Evolutionary conservation across 2,888 invertebrate genomes (phyloP), one percentile per base, ranked within the genome.

Genomic region (Leucophenga montana): DNA sequence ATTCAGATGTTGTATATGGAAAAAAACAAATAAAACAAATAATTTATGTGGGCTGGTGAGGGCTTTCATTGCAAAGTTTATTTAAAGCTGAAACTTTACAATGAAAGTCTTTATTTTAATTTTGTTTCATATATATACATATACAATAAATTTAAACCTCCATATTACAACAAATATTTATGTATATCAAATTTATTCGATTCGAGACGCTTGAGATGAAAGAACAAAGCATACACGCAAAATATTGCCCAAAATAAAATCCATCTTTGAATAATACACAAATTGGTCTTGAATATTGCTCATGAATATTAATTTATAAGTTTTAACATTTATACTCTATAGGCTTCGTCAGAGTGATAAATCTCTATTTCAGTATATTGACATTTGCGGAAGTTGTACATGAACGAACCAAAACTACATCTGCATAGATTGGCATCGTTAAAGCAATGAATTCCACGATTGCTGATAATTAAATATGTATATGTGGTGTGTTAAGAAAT

Each of bases 21-120:
- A 66, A 61, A 59, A 53, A 66, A 68, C 71, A 33, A 16, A 68
- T n/a, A n/a, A n/a, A 71, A 56, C 50, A 71, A 70, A n/a, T 62
- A 75, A 59, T 59, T 64, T 66, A 56, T 71, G 66, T 76, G 86
- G 86, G 86, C 86, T 86, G 86, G 84, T 86, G 79, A 78, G 80
- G 82, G 79, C 84, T 84, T 79, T 77, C 78, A 83, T 72, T 77
- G 27, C 64, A 73, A 48, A 66, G 70, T 67, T 22, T 33, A 61
- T 46, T 27, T 62, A 5, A 39, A 39, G 8, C 8, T 3, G 8
- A 39, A 39, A 39, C 69, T 69, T 64, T 67, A 65, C 71, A 73
- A 61, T 79, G 76, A 78, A 79, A 77, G 76, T 77, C 75, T 75
- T 74, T 66, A 70, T 64, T 62, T 66, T 67, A 65, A 69, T 68